Conservation (phyloP, 2,888 invertebrate species). For the Leptura quadrifasciata region DNA sequence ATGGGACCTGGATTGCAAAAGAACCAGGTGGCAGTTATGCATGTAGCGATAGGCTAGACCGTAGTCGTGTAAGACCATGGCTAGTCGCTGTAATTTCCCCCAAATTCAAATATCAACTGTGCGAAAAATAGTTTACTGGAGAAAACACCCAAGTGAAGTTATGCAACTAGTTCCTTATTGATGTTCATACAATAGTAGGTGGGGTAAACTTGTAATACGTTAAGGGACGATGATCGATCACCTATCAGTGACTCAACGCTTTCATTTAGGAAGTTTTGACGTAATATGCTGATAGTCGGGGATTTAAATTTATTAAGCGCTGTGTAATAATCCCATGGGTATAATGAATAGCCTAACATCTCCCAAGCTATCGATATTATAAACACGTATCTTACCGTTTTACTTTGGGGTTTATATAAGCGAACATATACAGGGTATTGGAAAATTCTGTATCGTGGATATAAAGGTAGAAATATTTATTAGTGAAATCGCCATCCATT, state of each 20-base stretch:
- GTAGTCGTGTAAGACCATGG: too few species aligned
- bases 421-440: too few species aligned
- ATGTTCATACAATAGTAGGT: not conserved
- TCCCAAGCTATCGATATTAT: not conserved
- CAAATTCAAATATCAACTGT: too few species aligned
- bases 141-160: not conserved
- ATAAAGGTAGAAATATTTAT: too few species aligned
- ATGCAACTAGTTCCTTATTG: not conserved
- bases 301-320: constrained; percentile 2
- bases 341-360: not conserved
- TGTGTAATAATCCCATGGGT: not conserved
- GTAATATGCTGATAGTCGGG: constrained; percentile 14
- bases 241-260: constrained; percentile 27
- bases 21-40: too few species aligned
- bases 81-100: too few species aligned
- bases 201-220: not conserved
- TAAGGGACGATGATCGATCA: constrained; percentile 38
- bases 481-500: too few species aligned
- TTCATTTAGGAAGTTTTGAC: constrained; percentile 1
- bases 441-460: too few species aligned
- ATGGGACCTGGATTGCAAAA: too few species aligned
- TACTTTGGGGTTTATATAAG: not conserved
- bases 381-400: not conserved
- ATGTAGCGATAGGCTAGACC: too few species aligned
- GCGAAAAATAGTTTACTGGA: not conserved